phyloP scores from a whole-genome alignment of 2,113 vertebrate genomes.

The Malurus elegans region DNA sequence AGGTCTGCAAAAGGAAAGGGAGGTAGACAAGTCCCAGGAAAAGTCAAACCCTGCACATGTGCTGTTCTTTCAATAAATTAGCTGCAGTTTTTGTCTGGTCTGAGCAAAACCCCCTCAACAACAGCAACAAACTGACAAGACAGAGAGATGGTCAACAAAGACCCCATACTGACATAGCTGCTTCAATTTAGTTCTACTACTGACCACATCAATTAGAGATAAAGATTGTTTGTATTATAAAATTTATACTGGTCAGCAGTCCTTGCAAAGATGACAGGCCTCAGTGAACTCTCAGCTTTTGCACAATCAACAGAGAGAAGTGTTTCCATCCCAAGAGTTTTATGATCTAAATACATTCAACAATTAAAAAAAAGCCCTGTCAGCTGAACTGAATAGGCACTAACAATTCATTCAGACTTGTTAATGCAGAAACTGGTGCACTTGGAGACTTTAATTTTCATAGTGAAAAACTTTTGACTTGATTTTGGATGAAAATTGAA shows the following conservation, averaged over 20 bases:
- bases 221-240: background rate
- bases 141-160: background rate
- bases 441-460: background rate
- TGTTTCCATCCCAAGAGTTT: background rate
- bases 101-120: background rate
- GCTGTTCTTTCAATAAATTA: background rate
- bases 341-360: background rate
- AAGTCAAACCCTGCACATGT: background rate
- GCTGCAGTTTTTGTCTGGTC: background rate
- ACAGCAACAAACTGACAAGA: background rate
- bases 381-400: background rate
- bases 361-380: background rate
- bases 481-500: background rate
- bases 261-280: background rate
- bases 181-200: background rate
- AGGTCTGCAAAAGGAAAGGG: background rate
- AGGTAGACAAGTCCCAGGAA: background rate
- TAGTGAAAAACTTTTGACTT: background rate
- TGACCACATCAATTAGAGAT: background rate
- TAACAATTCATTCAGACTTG: background rate
- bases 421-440: background rate
- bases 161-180: background rate
- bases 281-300: background rate
- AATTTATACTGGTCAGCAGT: background rate
- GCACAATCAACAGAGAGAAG: background rate